Conservation (phyloP, 2,797 vertebrate species). For the Chanos chanos region DNA sequence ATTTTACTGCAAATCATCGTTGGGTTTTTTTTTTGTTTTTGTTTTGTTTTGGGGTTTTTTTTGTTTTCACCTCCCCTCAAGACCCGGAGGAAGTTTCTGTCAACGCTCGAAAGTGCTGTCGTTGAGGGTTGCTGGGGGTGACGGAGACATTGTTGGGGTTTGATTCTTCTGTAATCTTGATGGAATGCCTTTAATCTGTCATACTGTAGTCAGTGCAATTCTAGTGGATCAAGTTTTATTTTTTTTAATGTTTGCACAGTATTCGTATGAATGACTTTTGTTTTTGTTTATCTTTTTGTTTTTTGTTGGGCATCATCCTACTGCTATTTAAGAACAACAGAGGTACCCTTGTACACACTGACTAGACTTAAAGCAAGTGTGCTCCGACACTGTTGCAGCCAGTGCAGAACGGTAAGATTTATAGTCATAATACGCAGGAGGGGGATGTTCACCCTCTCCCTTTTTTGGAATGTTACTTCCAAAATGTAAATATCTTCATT, state of each 20-base stretch:
- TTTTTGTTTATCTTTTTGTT: too few relatives aligned
- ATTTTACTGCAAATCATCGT: conserved; percentile 9
- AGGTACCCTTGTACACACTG: too few relatives aligned
- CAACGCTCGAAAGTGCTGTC: not conserved
- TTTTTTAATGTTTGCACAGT: conserved; percentile 16
- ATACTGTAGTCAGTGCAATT: not conserved
- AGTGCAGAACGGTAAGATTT: conserved; percentile 23
- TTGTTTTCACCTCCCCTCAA: conserved; percentile 33
- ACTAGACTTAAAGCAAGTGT: too few relatives aligned
- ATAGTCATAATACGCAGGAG: not conserved
- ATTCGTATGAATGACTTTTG: conserved; percentile 2
- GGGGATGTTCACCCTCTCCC: too few relatives aligned
- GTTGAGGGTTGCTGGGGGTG: not conserved
- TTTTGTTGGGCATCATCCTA: too few relatives aligned
- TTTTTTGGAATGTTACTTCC: conserved; percentile 20
- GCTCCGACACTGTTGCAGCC: conserved; percentile 25
- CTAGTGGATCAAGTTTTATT: too few relatives aligned
- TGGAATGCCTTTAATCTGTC: not conserved
- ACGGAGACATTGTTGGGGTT: too few relatives aligned
- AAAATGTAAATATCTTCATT: conserved; percentile 34
- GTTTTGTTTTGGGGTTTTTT: too few relatives aligned
- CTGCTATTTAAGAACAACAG: too few relatives aligned
- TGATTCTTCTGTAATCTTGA: too few relatives aligned
- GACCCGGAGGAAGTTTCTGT: conserved; percentile 1
- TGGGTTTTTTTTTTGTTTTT: too few relatives aligned